A percentile compares a stretch with the other conserved stretches of the same genome.
These are phyloP conservation scores for Megaustenia siamemsis DNA, from an alignment of 2,888 invertebrate genomes.

Conservation along the genomic window DNA sequence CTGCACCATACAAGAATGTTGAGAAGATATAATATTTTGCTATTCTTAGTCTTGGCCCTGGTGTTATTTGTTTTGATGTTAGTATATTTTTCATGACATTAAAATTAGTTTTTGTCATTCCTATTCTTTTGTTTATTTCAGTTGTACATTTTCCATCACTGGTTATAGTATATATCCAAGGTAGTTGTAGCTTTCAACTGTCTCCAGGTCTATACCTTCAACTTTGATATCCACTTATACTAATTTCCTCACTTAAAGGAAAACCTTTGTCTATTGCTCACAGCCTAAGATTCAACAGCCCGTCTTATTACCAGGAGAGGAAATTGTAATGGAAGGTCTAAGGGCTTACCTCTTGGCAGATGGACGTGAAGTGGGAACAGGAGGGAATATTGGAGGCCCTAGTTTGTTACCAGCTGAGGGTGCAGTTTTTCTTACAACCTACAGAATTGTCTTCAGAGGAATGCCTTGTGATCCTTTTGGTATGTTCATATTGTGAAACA, in stretches of 20 bases:
- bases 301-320: conserved; percentile 91
- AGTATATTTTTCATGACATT: too few relatives aligned
- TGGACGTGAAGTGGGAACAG: conserved; percentile 87
- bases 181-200: too few relatives aligned
- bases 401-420: conserved; percentile 93
- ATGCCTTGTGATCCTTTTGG: conserved; percentile 96
- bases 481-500: conserved; percentile 79
- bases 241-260: neutral
- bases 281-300: conserved; percentile 96
- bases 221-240: too few relatives aligned
- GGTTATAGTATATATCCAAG: too few relatives aligned
- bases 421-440: conserved; percentile 97
- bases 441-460: conserved; percentile 96
- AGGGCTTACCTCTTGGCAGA: conserved; percentile 94
- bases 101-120: too few relatives aligned
- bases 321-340: conserved; percentile 89
- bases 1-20: too few relatives aligned
- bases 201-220: too few relatives aligned
- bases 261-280: conserved; percentile 55
- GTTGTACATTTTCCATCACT: too few relatives aligned
- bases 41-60: too few relatives aligned
- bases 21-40: too few relatives aligned
- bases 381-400: conserved; percentile 78
- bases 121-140: too few relatives aligned
- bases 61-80: too few relatives aligned